Percentiles rank a stretch among this genome's conserved stretches.
Conservation (phyloP, 2,113 vertebrate genomes). For the Chionomys nivalis region DNA sequence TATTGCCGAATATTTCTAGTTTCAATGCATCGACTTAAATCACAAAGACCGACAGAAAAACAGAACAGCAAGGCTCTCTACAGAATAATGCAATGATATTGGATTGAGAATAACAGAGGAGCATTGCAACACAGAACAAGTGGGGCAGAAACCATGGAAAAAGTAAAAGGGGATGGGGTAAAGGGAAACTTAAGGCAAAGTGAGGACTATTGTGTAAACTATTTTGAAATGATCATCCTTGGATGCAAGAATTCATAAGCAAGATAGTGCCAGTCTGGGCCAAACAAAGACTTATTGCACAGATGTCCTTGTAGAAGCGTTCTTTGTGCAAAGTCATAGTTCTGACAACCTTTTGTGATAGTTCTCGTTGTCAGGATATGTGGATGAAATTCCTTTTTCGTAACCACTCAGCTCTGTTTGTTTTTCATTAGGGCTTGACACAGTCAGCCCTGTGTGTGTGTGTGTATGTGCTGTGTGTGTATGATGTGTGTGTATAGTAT, state of each 20-base stretch:
- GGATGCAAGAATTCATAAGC: not conserved
- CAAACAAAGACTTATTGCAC: not conserved
- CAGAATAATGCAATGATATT: not conserved
- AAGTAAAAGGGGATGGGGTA: not conserved
- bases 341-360: not conserved
- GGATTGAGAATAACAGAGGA: not conserved
- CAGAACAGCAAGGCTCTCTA: not conserved
- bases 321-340: not conserved
- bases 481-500: too few species aligned
- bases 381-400: not conserved
- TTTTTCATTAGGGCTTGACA: not conserved
- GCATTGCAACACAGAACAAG: too few species aligned
- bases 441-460: not conserved
- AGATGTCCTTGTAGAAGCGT: not conserved
- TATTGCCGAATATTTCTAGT: conserved; percentile 3
- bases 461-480: not conserved
- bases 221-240: not conserved
- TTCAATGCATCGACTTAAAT: not conserved
- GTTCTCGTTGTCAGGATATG: not conserved
- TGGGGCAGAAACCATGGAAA: not conserved
- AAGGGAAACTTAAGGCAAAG: not conserved
- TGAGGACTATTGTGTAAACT: not conserved
- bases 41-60: not conserved
- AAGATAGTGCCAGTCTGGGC: not conserved
- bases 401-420: not conserved